These are phyloP conservation scores for Anser brachyrhynchus DNA, from an alignment of 2,113 vertebrate genomes.

Conservation along the genomic window DNA sequence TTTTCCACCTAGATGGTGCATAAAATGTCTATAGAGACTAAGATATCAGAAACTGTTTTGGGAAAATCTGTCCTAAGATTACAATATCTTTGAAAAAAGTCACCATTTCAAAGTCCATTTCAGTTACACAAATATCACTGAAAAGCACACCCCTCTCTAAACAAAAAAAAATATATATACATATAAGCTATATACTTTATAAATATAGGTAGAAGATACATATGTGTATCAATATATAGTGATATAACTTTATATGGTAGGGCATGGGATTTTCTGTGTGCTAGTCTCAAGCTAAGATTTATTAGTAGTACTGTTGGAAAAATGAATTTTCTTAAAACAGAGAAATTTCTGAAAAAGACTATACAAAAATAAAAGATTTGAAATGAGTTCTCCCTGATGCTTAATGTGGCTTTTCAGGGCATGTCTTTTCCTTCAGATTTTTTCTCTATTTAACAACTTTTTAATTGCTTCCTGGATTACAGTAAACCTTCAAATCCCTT, in stretches of 20 bases:
- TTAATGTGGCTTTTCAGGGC: not conserved
- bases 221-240: not conserved
- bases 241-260: not conserved
- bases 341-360: not conserved
- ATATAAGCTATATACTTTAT: not conserved
- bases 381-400: not conserved
- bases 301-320: not conserved
- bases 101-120: not conserved
- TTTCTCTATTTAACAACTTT: not conserved
- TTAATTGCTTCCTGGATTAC: not conserved
- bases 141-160: not conserved
- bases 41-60: not conserved
- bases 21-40: not conserved
- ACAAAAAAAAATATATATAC: not conserved
- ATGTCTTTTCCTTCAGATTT: not conserved
- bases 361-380: not conserved
- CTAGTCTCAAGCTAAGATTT: not conserved
- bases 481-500: not conserved
- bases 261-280: not conserved
- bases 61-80: not conserved
- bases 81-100: not conserved
- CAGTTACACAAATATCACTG: not conserved
- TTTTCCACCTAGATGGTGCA: not conserved
- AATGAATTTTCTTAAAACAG: not conserved
- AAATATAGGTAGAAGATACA: not conserved